Evolutionary conservation across 1,140 invertebrate species (phyloP).

Genomic region (Drosophila punjabiensis): DNA sequence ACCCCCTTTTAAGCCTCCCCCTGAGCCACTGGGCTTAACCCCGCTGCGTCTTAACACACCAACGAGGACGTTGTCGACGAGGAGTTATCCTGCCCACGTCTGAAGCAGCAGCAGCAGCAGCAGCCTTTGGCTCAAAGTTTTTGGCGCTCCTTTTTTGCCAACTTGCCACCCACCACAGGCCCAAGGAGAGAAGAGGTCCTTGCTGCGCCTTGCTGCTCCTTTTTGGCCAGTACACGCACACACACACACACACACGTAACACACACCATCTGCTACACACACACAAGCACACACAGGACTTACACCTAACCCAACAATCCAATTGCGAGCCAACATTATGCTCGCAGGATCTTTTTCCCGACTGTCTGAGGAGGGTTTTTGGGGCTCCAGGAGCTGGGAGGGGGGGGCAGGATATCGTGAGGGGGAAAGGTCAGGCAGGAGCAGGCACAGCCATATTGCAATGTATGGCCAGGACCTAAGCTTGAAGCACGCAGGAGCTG

Average conservation of each 20-base stretch:
- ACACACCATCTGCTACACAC: slow-evolving; percentile 67
- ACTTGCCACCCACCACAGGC: slow-evolving; percentile 41
- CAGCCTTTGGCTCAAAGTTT: slow-evolving; percentile 46
- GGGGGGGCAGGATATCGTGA: background rate
- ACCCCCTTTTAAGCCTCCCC: background rate
- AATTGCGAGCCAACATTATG: slow-evolving; percentile 78
- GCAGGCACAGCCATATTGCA: slow-evolving; percentile 60
- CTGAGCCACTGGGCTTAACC: slow-evolving; percentile 1
- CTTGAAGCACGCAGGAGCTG: slow-evolving; percentile 43
- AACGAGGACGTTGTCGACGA: background rate
- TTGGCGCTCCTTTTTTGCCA: slow-evolving; percentile 31
- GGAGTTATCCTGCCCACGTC: slow-evolving; percentile 42
- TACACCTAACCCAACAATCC: slow-evolving; percentile 82
- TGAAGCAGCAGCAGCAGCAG: slow-evolving; percentile 9
- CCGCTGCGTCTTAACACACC: slow-evolving; percentile 1
- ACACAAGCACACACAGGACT: slow-evolving; percentile 71
- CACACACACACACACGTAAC: slow-evolving; percentile 25
- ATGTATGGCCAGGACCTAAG: slow-evolving; percentile 65
- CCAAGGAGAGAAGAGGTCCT: background rate
- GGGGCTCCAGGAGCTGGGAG: background rate
- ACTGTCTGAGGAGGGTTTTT: slow-evolving; percentile 6
- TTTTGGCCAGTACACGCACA: slow-evolving; percentile 36
- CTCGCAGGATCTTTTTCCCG: slow-evolving; percentile 38
- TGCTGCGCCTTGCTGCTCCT: background rate
- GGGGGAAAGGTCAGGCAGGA: slow-evolving; percentile 17